Conservation (phyloP, 2,888 invertebrate species). For the Lasioglossum calceatum region DNA sequence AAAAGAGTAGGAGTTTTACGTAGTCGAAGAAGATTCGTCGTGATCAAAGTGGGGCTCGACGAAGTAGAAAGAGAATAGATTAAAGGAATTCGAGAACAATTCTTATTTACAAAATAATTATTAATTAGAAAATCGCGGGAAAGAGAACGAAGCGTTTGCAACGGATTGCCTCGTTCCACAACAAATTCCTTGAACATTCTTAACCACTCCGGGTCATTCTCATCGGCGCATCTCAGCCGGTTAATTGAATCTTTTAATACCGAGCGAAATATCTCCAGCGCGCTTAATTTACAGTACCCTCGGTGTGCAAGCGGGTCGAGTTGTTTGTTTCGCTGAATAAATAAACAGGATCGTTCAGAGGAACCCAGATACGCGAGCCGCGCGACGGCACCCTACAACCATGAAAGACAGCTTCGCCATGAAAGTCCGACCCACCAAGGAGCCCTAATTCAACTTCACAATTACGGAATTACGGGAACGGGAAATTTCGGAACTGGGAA, state of each 20-base stretch:
- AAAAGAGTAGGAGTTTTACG: neutral
- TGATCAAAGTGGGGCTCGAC: neutral
- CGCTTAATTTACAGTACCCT: neutral
- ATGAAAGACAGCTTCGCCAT: neutral
- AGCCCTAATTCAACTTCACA: neutral
- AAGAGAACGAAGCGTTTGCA: no score
- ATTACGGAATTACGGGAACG: no score
- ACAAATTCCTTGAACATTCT: no score
- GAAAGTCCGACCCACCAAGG: neutral
- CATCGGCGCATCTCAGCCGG: neutral
- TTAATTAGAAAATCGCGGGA: no score
- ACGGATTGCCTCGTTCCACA: no score
- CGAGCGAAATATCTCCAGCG: neutral
- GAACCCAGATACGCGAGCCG: neutral
- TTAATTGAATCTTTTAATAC: neutral
- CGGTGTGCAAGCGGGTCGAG: neutral
- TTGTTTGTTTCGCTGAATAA: neutral
- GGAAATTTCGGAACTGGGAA: no score
- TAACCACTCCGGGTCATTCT: neutral
- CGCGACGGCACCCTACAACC: neutral
- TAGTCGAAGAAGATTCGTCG: neutral
- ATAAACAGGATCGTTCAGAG: neutral
- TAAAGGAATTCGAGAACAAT: neutral
- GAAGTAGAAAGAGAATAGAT: neutral
- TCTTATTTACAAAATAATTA: no score